Base-by-base conservation (phyloP, 2,113 vertebrate genomes). In the Festucalex cinctus region DNA sequence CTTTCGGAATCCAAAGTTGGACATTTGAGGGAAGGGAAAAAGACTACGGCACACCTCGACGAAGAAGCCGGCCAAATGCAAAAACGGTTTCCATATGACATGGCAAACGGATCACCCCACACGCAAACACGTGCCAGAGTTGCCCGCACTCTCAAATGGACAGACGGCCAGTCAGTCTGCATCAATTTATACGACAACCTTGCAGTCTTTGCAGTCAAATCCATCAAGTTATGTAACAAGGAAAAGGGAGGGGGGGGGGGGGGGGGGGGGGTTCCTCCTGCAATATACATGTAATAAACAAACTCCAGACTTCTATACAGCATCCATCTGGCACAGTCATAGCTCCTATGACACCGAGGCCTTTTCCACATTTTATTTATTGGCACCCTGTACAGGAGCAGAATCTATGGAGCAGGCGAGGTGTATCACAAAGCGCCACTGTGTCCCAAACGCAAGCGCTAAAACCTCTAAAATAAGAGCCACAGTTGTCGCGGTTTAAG, bases 31-130 rank as follows among this genome's bases (percentile, higher is more conserved):
- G 76, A 62, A 54, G 41, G 41, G 39, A 80, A 77, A 76, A 84
- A 74, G 82, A 75, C 64, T 71, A 43, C 79, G 28, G 73, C 64
- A 81, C 84, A 84, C 79, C 73, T 82, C 71, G 32, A 58, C 48
- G n/a, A 54, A 69, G 53, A 57, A 36, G 67, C 60, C n/a, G 48
- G 82, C 80, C 80, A 84, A 78, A 82, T 39, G 61, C 66, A 68
- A 67, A 82, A 91, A 90, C 78, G 81, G 78, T 83, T 84, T 90
- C 88, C 86, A 90, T 79, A 86, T 88, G 88, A 86, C 71, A 83
- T 81, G 78, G 82, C 77, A 79, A 76, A 75, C 41, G 62, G 62
- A 78, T 80, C 74, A 69, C 77, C 68, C 74, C 39, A 73, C 77
- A 66, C 63, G 61, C 70, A 71, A 71, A 81, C 68, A 61, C 10